Base-by-base conservation (phyloP, 2,797 vertebrate genomes). In the Lacerta agilis region DNA sequence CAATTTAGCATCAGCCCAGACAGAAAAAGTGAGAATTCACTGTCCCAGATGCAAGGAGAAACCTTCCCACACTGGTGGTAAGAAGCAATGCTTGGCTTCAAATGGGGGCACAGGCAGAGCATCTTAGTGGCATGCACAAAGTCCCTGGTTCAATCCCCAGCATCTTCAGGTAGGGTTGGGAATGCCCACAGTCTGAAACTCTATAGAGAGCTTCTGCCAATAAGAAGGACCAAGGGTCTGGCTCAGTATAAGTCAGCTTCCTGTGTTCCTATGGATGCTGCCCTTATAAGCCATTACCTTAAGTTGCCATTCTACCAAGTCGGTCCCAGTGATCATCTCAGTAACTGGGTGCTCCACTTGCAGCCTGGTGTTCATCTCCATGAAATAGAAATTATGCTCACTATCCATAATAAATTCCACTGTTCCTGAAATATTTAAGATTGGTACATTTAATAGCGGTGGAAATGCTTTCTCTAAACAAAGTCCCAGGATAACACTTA, bases 301-400 rank as follows among this genome's bases (percentile, higher is more conserved):
- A 66, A 99, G 98, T 93, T 99, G 99, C 99, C 99, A 99, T 92
- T 99, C 98, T 95, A 99, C 98, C 97, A 99, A 95, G 95, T 99
- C 99, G 1, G 98, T 99, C 27, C 98, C 98, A 9, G 99, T 99
- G 96, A 99, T 97, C 99, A 99, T 99, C 96, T 99, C 99, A 0
- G 98, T 98, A 69, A 99, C 98, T 0, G 99, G 99, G 87, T 99
- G 99, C 86, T 99, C 99, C 90, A 99, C 99, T 93, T 99, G 99
- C 88, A 99, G 97, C 84, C 99, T 97, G 11, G 99, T 99, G 94
- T 99, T 99, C 99, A 99, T 99, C 94, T 99, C 99, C 99, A 99
- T 99, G 96, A 99, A 99, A 96, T 98, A 99, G 94, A 99, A 99
- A 94, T 99, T 98, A 86, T 99, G 98, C 88, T 98, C 95, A 1